Evolutionary conservation across 2,113 vertebrate species (phyloP), one percentile per base, ranked within the genome.

Genomic region (Onychorhynchus coronatus): DNA sequence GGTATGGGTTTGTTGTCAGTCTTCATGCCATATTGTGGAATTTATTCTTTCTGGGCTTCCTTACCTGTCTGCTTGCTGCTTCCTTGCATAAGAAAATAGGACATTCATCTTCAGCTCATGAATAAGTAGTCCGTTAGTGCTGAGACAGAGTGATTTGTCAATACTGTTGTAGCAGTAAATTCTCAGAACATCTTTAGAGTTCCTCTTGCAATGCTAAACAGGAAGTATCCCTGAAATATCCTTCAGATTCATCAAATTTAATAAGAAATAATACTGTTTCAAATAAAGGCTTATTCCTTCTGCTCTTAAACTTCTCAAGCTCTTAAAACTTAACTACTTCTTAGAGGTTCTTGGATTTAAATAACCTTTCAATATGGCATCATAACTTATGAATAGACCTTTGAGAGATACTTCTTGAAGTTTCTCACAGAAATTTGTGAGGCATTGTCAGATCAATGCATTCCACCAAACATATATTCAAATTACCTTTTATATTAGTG

Each of bases 131-230:
- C 65, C 1, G 1, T 87, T 94, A 92, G 39, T 62, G 37, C 35
- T 58, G 56, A 77, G 76, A 84, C 73, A 89, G 71, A 86, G 56
- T 55, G 46, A 92, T 89, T 80, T 81, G 37, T 95, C 95, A 92
- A 49, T 81, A 84, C 41, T 70, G 33, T 67, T 59, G 42, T 46
- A 73, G 61, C 61, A 67, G 61, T 78, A 89, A 74, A 72, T 81
- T 71, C 62, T 91, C 61, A 71, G 52, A 82, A 33, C 25, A 81
- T 55, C 47, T 72, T 87, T 47, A 71, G 39, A 20, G 18, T 37
- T 87, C 47, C 18, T 67, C 44, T 91, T 92, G 83, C 68, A 87
- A 49, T 66, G 39, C 33, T 81, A 73, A 93, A 56, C 24, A 67
- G 73, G 17, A 89, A 9, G 9, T 71, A 78, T 41, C 73, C 35